phyloP scores from a whole-genome alignment of 2,888 invertebrate genomes.

The Lysandra coridon region DNA sequence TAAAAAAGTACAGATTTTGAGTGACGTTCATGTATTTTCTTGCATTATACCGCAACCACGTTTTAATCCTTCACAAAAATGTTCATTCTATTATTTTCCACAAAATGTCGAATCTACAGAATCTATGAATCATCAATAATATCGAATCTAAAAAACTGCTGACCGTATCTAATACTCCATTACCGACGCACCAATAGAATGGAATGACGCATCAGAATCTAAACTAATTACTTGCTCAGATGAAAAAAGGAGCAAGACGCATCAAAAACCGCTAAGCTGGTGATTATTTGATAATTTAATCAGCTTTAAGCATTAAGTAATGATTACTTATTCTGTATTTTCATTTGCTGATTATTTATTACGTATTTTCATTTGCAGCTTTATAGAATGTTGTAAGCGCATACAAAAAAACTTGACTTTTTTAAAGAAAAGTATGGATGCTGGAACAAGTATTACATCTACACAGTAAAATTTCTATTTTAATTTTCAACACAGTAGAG shows the following conservation, averaged over 20 bases:
- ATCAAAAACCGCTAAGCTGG: slow-evolving; percentile 61
- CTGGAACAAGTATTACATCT: too few relatives aligned
- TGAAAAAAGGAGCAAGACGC: slow-evolving; percentile 60
- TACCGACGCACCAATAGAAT: slow-evolving; percentile 72
- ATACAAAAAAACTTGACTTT: too few relatives aligned
- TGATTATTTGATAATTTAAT: slow-evolving; percentile 4
- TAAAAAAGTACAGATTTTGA: too few relatives aligned
- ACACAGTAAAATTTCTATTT: too few relatives aligned
- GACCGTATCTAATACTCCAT: slow-evolving; percentile 55
- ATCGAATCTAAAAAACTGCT: slow-evolving; percentile 39
- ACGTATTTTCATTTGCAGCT: neutral
- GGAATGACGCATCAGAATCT: slow-evolving; percentile 75
- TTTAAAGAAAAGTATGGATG: too few relatives aligned
- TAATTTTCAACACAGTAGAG: too few relatives aligned
- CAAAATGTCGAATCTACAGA: neutral
- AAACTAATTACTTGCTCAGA: slow-evolving; percentile 71
- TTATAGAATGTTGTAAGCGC: neutral
- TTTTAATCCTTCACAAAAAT: neutral
- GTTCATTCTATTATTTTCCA: neutral
- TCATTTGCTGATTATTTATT: neutral
- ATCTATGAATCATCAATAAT: neutral
- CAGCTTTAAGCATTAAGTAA: neutral
- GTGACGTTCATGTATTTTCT: neutral
- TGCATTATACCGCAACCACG: neutral
- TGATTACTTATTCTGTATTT: neutral